Conservation (phyloP, 2,888 invertebrate genomes). For the Acleris literana region DNA sequence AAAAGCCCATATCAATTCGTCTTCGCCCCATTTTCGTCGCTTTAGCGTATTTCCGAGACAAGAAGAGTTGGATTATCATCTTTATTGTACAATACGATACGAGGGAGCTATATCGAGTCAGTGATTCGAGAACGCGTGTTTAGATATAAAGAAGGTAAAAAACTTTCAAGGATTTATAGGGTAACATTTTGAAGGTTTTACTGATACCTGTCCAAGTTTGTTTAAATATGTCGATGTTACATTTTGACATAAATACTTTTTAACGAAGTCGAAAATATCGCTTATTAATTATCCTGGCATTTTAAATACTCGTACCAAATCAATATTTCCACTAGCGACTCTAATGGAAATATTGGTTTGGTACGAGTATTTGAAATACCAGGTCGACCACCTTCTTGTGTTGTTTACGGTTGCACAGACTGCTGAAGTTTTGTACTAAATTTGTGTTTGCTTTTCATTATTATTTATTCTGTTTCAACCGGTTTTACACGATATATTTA, state of each 20-base stretch:
- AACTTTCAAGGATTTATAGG: not conserved
- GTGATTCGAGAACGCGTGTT: constrained; percentile 37
- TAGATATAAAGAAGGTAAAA: not conserved
- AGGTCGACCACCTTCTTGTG: constrained; percentile 20
- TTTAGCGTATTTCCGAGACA: constrained; percentile 47
- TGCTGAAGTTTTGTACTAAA: not conserved
- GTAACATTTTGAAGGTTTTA: not conserved
- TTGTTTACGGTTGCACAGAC: constrained; percentile 2
- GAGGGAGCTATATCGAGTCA: constrained; percentile 22
- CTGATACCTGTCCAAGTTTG: not conserved
- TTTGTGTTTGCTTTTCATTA: no score
- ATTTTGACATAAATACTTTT: no score
- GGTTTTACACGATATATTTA: not conserved
- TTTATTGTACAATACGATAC: constrained; percentile 49
- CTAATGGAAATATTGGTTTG: no score
- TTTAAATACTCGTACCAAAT: no score
- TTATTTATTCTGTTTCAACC: not conserved
- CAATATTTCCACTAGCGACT: no score
- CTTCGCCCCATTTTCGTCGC: constrained; percentile 46
- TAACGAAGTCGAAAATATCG: no score
- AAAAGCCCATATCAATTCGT: constrained; percentile 47
- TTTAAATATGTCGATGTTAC: not conserved
- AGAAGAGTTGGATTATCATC: constrained; percentile 56
- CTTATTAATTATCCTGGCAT: no score
- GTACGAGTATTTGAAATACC: no score